Percentiles rank a stretch among this genome's conserved stretches.
Conservation (phyloP, 2,888 invertebrate genomes). For the Pedicia rivosa region DNA sequence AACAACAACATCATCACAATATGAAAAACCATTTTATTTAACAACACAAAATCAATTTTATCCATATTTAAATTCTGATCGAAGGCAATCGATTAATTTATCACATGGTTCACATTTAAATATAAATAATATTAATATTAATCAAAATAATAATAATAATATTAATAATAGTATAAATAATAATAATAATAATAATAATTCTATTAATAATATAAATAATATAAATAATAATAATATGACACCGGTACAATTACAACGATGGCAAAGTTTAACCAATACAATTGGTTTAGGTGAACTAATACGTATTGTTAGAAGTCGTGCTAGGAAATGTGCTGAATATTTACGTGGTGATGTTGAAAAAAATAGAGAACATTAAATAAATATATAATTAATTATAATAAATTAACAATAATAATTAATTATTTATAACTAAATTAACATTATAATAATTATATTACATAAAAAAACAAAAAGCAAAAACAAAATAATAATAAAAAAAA, state of each 20-base stretch:
- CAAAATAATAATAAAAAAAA: too few species aligned
- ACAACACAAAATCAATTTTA: constrained; percentile 10
- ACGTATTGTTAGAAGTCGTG: constrained; percentile 27
- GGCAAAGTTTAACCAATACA: constrained; percentile 1
- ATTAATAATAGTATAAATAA: constrained; percentile 2
- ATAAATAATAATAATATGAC: constrained; percentile 2
- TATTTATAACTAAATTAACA: too few species aligned
- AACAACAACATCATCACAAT: too few species aligned
- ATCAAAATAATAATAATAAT: neutral
- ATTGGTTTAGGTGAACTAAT: constrained; percentile 4
- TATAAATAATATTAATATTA: constrained; percentile 2
- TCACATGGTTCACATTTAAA: neutral
- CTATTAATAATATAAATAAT: constrained; percentile 3
- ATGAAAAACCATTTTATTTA: constrained; percentile 8
- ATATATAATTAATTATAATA: neutral
- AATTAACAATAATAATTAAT: neutral
- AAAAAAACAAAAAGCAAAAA: too few species aligned
- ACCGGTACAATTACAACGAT: constrained; percentile 2
- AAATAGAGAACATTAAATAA: neutral
- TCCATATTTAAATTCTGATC: neutral
- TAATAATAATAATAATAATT: neutral
- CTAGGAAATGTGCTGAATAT: constrained; percentile 30
- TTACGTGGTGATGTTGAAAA: constrained; percentile 18
- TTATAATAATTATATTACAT: too few species aligned
- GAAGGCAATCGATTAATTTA: neutral